phyloP scores from a whole-genome alignment of 2,888 invertebrate genomes.

The Suillia variegata region DNA sequence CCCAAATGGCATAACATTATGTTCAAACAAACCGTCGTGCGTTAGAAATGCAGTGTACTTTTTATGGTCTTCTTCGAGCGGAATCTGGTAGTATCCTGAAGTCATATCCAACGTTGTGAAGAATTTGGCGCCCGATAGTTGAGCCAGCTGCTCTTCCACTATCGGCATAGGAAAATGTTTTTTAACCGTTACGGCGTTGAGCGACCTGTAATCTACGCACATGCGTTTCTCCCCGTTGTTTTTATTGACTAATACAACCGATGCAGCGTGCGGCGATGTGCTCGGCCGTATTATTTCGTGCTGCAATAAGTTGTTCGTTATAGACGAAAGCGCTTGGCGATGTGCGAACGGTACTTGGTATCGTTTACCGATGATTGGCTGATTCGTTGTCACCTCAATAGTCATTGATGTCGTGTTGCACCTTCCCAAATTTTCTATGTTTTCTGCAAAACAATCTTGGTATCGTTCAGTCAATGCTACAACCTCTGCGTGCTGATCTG shows the following conservation, averaged over 20 bases:
- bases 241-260: conserved; percentile 25
- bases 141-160: conserved; percentile 20
- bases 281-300: conserved; percentile 23
- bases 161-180: conserved; percentile 23
- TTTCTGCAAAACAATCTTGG: neutral
- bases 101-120: conserved; percentile 44
- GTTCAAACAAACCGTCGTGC: conserved; percentile 44
- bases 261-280: conserved; percentile 24
- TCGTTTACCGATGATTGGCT: conserved; percentile 17
- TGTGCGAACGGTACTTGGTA: conserved; percentile 28
- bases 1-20: conserved; percentile 47
- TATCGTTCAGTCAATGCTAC: no score
- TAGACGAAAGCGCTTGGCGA: conserved; percentile 12
- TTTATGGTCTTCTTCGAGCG: conserved; percentile 30
- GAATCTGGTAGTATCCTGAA: no score
- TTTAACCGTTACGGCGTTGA: conserved; percentile 23
- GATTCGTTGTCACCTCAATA: neutral
- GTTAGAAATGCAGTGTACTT: conserved; percentile 46
- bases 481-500: no score
- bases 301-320: conserved; percentile 16
- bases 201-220: conserved; percentile 24
- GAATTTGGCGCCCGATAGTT: conserved; percentile 33
- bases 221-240: conserved; percentile 24
- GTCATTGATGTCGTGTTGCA: neutral
- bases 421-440: neutral